A percentile compares a stretch with the other conserved stretches of the same genome.
phyloP scores from a whole-genome alignment of 2,888 invertebrate species.

The Sphecodes monilicornis region DNA sequence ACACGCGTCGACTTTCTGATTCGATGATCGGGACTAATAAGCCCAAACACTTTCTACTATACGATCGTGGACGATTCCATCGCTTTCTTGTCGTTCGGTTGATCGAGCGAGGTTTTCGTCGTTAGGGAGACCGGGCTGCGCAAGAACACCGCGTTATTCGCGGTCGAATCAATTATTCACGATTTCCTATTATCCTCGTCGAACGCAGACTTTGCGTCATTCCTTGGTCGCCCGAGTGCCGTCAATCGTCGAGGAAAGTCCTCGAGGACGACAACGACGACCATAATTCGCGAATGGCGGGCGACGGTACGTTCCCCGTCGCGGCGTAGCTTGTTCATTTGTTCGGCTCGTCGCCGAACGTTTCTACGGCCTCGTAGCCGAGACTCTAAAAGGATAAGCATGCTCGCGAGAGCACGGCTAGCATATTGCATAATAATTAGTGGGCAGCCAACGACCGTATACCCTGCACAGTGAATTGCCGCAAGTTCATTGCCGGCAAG shows the following conservation, averaged over 20 bases:
- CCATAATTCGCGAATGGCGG: not conserved
- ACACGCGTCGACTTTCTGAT: constrained; percentile 2
- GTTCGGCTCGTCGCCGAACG: constrained; percentile 36
- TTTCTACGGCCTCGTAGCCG: constrained; percentile 48
- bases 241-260: constrained; percentile 9
- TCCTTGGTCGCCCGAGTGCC: not conserved
- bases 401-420: constrained; percentile 72
- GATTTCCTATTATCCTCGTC: constrained; percentile 13
- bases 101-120: constrained; percentile 9
- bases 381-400: constrained; percentile 75
- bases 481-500: constrained; percentile 80
- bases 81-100: not conserved
- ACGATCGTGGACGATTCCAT: not conserved
- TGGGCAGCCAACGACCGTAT: constrained; percentile 72
- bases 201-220: not conserved
- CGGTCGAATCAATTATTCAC: constrained; percentile 25
- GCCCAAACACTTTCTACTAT: constrained; percentile 2
- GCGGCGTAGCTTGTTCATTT: constrained; percentile 25
- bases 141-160: not conserved
- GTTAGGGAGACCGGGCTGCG: not conserved
- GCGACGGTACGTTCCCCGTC: not conserved
- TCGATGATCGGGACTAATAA: not conserved
- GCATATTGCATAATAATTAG: constrained; percentile 80
- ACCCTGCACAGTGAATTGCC: constrained; percentile 64
- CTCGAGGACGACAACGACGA: not conserved